Evolutionary conservation across 2,113 vertebrate genomes (phyloP), one percentile per base, ranked within the genome.

Genomic region (Typhlomys cinereus): DNA sequence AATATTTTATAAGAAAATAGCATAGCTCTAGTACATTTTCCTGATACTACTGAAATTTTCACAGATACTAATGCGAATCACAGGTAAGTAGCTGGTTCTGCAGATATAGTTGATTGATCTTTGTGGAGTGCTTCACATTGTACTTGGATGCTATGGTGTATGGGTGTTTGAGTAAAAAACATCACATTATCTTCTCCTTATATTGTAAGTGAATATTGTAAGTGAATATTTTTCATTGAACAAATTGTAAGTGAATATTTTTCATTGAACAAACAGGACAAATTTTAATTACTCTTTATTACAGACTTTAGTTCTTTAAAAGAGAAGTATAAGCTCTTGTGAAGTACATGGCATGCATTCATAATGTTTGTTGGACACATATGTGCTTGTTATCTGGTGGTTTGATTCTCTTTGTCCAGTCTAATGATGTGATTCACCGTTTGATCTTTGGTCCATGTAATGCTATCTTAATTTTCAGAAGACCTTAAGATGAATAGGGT

Each of bases 131-230:
- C n/a, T 79, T 71, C 31, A 36, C 11, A 46, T 14, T 25, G 5
- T 46, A 18, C 7, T 52, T 4, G 36, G 31, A 57, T 71, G 39
- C 21, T 31, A 36, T 6, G 17, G 46, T 29, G 13, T 46, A 11
- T 21, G 39, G 27, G 1, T 7, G 4, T 5, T 23, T 54, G 10
- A 64, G n/a, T 15, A 2, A 64, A 44, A 0, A 5, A 27, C 4
- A 57, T 5, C 11, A 14, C 1, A 66, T 66, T 31, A 9, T 11
- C 48, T 15, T 0, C 0, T 67, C 34, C 7, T 89, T n/a, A 20
- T 39, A 4, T 7, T 10, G n/a, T 80, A 23, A 31, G 41, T 54
- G 36, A n/a, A 31, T 67, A 41, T n/a, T 66, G 2, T n/a, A n/a
- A n/a, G 15, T 66, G 44, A 44, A 5, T 39, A 36, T 67, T 69